Evolutionary conservation across 2,797 vertebrate species (phyloP).

Genomic region (Chromobotia macracanthus): DNA sequence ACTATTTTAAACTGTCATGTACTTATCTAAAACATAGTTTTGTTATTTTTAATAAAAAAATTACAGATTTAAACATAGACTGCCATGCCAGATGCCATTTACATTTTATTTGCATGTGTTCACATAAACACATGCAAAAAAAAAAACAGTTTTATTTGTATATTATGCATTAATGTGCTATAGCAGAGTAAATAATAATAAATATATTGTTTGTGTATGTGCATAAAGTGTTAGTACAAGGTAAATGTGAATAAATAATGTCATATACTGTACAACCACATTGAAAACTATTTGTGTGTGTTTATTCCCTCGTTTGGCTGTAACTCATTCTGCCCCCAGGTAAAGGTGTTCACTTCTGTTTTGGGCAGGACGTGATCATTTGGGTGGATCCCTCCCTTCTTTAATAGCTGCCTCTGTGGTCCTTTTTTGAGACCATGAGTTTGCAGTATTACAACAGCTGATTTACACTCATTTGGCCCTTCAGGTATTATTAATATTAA

Average conservation of each 20-base stretch:
- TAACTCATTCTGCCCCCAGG: constrained; percentile 18
- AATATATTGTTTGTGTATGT: too few relatives aligned
- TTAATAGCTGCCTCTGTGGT: constrained; percentile 17
- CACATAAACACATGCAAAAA: too few relatives aligned
- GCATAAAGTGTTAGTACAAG: neutral
- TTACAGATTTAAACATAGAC: too few relatives aligned
- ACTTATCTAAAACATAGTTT: too few relatives aligned
- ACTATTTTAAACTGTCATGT: too few relatives aligned
- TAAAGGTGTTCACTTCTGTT: constrained; percentile 6
- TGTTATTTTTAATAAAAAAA: too few relatives aligned
- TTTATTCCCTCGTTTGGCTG: constrained; percentile 8
- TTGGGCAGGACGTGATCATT: constrained; percentile 15
- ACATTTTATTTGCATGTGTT: too few relatives aligned
- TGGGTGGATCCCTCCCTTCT: constrained; percentile 28
- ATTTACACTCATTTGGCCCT: constrained; percentile 13
- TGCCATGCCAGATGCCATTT: too few relatives aligned
- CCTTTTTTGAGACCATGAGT: constrained; percentile 1
- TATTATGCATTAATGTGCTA: too few relatives aligned
- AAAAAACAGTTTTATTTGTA: too few relatives aligned
- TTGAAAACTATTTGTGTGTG: constrained; percentile 22
- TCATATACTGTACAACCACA: neutral
- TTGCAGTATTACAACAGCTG: constrained; percentile 13
- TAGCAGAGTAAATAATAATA: too few relatives aligned
- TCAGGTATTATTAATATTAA: constrained; percentile 27
- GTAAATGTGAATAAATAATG: neutral